Evolutionary conservation across 2,797 vertebrate species (phyloP).

Genomic region (Poeciliopsis turneri): DNA sequence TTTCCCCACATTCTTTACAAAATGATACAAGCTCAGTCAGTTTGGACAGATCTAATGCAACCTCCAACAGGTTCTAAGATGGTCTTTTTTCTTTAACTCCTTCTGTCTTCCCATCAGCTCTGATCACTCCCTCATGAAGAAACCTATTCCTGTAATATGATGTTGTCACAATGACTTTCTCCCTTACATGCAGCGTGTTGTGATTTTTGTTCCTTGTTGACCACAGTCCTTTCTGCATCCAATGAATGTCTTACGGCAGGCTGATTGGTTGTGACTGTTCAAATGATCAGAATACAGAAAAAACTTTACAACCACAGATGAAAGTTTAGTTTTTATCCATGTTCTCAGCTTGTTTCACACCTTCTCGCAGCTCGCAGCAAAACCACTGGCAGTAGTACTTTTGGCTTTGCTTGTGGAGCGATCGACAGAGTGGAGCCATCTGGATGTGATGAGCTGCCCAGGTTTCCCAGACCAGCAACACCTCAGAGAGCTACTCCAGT

Average conservation of each 20-base stretch:
- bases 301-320: background rate
- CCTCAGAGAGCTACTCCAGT: background rate
- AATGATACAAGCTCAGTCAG: background rate
- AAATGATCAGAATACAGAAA: background rate
- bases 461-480: background rate
- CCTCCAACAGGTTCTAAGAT: background rate
- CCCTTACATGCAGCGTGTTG: background rate
- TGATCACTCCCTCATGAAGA: background rate
- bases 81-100: background rate
- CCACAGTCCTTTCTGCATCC: background rate
- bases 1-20: background rate
- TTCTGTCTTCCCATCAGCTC: background rate
- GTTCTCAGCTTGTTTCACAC: background rate
- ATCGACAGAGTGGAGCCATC: background rate
- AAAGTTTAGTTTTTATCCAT: background rate
- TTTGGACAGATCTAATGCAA: background rate
- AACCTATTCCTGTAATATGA: background rate
- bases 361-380: background rate
- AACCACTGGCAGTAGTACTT: background rate
- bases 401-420: background rate
- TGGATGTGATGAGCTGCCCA: background rate
- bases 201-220: background rate
- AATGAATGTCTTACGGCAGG: background rate
- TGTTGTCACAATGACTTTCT: background rate
- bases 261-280: too few relatives aligned